Percentiles rank a stretch among this genome's conserved stretches.
Conservation (phyloP, 1,140 invertebrate species). For the Neoseiulus cucumeris region DNA sequence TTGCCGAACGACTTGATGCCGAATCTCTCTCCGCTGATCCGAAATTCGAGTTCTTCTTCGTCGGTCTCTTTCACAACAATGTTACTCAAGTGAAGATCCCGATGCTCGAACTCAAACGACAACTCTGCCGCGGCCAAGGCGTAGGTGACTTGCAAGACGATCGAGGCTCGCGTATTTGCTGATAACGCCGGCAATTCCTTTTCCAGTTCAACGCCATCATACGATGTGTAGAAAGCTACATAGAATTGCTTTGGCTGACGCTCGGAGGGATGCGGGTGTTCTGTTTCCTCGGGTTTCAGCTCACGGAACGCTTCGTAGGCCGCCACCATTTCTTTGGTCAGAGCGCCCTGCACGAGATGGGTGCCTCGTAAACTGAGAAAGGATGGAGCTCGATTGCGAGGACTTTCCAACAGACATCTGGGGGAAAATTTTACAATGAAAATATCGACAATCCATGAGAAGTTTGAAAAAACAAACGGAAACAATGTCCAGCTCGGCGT, state of each 20-base stretch:
- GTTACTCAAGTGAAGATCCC: constrained; percentile 1
- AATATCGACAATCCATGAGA: not conserved
- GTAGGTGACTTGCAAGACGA: not conserved
- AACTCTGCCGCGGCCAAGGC: not conserved
- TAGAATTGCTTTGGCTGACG: not conserved
- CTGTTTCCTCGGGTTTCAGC: not conserved
- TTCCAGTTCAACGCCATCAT: not conserved
- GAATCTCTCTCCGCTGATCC: not conserved
- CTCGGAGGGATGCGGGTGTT: not conserved
- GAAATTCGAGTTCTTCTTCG: not conserved
- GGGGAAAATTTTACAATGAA: not conserved
- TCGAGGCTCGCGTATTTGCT: not conserved
- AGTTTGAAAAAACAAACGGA: not conserved
- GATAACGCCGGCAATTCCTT: not conserved
- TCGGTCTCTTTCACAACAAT: not conserved
- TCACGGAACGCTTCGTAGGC: not conserved
- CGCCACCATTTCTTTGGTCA: not conserved
- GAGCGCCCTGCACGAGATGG: not conserved
- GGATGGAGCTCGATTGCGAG: not conserved
- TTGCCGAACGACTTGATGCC: not conserved
- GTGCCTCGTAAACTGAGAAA: not conserved
- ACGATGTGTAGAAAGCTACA: not conserved
- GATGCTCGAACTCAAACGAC: constrained; percentile 1
- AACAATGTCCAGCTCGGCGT: too few relatives aligned
- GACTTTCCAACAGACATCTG: not conserved